Percentiles rank a stretch among this genome's conserved stretches.
Evolutionary conservation across 2,888 invertebrate genomes (phyloP).

Genomic region (Villa cingulata): DNA sequence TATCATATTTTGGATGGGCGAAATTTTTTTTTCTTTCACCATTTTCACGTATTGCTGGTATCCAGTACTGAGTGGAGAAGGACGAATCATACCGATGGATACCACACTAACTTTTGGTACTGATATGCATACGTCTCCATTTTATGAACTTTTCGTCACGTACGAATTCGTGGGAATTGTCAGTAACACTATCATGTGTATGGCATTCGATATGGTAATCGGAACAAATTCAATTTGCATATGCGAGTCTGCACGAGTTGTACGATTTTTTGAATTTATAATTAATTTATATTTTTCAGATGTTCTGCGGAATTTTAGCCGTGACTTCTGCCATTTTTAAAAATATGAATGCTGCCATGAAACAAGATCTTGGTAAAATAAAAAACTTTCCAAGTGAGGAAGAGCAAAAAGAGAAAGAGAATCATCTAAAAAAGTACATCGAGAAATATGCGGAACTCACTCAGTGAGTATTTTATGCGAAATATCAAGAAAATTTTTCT

Average conservation of each 20-base stretch:
- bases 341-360: conserved; percentile 1
- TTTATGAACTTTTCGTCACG: background rate
- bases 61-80: conserved; percentile 1
- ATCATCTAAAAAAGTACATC: too few species aligned
- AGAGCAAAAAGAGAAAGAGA: too few species aligned
- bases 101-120: background rate
- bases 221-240: too few species aligned
- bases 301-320: conserved; percentile 2
- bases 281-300: background rate
- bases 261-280: background rate
- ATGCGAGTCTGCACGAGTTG: too few species aligned
- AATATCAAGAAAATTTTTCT: too few species aligned
- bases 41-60: background rate
- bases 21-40: background rate
- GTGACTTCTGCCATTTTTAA: background rate
- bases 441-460: background rate
- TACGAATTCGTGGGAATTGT: background rate
- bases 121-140: background rate
- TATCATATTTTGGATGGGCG: background rate
- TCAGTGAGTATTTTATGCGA: too few species aligned
- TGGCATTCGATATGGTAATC: conserved; percentile 4
- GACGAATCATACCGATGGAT: conserved; percentile 1
- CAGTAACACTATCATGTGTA: background rate
- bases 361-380: too few species aligned
- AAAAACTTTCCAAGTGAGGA: too few species aligned